phyloP scores from a whole-genome alignment of 2,797 vertebrate species.

The Enteromius treurensis region DNA sequence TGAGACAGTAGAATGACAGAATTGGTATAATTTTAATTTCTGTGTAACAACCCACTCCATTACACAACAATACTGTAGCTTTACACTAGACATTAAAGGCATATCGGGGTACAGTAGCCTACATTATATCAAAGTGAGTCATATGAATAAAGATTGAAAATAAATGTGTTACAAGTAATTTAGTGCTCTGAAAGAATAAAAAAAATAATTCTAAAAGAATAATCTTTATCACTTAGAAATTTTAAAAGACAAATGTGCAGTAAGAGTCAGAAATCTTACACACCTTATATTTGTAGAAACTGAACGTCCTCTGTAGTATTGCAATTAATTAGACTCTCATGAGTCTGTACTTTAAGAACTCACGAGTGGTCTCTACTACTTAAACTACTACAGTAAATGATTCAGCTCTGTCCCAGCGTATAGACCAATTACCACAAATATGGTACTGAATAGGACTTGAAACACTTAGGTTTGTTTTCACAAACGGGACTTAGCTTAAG shows the following conservation, averaged over 20 bases:
- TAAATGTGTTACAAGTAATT: background rate
- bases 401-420: background rate
- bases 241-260: background rate
- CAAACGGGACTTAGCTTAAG: too few species aligned
- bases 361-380: background rate
- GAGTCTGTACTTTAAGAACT: background rate
- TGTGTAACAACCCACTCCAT: background rate
- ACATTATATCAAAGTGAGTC: background rate
- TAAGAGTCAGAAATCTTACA: conserved; percentile 2
- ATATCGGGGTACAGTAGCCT: too few species aligned
- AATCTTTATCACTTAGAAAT: background rate
- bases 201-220: background rate
- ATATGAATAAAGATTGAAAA: background rate
- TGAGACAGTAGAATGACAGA: background rate
- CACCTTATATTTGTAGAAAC: conserved; percentile 10
- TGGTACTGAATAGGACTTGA: background rate
- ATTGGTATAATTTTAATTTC: background rate
- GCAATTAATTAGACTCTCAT: conserved; percentile 21
- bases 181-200: background rate
- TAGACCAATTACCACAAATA: background rate
- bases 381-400: background rate
- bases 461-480: background rate
- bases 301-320: background rate
- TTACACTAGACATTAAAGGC: background rate
- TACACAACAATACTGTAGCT: too few species aligned